A percentile compares a stretch with the other conserved stretches of the same genome.
These are phyloP conservation scores for Drosophila anomalata DNA, from an alignment of 2,888 invertebrate genomes.

Conservation along the genomic window DNA sequence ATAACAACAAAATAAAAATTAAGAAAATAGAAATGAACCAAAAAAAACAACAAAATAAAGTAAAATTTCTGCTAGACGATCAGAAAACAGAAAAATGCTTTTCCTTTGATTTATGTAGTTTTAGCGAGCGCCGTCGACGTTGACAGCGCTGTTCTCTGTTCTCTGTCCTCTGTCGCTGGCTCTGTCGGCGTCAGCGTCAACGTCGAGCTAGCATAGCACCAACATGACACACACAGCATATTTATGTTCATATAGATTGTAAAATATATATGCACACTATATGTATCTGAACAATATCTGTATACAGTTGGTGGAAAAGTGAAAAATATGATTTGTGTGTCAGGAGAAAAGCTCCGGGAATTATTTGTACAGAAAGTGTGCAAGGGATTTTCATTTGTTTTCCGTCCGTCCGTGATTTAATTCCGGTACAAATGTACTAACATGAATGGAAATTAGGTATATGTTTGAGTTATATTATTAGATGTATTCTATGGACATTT, in stretches of 20 bases:
- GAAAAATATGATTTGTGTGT: constrained; percentile 34
- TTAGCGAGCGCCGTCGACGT: constrained; percentile 48
- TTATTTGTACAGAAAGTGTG: constrained; percentile 23
- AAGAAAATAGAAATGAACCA: constrained; percentile 14
- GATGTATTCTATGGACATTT: not conserved
- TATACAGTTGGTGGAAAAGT: not conserved
- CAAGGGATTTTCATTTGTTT: constrained; percentile 5
- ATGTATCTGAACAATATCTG: constrained; percentile 22
- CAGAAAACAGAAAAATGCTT: constrained; percentile 65
- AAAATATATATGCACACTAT: constrained; percentile 16
- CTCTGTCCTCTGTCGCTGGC: not conserved
- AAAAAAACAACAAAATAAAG: constrained; percentile 20
- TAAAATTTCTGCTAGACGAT: constrained; percentile 51
- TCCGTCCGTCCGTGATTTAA: constrained; percentile 2
- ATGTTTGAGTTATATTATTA: not conserved
- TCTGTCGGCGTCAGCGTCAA: constrained; percentile 22
- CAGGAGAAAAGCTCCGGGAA: constrained; percentile 17
- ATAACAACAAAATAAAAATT: constrained; percentile 39
- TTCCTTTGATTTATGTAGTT: constrained; percentile 74
- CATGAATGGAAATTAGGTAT: not conserved
- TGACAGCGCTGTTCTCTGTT: not conserved
- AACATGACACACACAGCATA: constrained; percentile 44
- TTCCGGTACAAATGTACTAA: constrained; percentile 4
- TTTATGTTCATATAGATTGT: constrained; percentile 11
- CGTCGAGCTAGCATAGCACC: constrained; percentile 22